Evolutionary conservation across 2,888 invertebrate species (phyloP).

Genomic region (Crioceris asparagi): DNA sequence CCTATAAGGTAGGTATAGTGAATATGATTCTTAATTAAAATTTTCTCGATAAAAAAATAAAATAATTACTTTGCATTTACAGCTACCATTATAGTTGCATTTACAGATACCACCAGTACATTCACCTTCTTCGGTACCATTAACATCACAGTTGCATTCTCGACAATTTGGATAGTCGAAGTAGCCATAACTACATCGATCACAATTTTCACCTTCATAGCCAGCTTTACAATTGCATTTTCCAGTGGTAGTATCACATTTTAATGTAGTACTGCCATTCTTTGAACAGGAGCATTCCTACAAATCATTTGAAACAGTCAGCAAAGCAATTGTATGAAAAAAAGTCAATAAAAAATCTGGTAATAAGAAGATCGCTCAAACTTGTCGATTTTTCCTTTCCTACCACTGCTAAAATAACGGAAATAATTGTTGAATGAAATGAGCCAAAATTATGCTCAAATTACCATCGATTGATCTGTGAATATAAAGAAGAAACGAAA

Average conservation of each 20-base stretch:
- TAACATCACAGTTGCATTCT: slow-evolving; percentile 70
- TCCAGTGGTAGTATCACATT: slow-evolving; percentile 56
- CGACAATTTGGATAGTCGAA: slow-evolving; percentile 83
- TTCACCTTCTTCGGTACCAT: slow-evolving; percentile 49
- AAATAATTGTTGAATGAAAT: slow-evolving; percentile 1
- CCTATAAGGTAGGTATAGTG: slow-evolving; percentile 38
- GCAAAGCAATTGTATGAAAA: too few species aligned
- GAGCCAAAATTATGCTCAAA: too few species aligned
- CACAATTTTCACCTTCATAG: slow-evolving; percentile 67
- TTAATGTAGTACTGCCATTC: slow-evolving; percentile 54
- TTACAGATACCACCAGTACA: slow-evolving; percentile 48
- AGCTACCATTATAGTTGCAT: slow-evolving; percentile 70
- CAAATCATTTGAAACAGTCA: too few species aligned
- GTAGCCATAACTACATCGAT: slow-evolving; percentile 72
- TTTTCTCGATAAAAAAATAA: slow-evolving; percentile 1
- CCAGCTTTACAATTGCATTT: slow-evolving; percentile 69
- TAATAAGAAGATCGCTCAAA: background rate
- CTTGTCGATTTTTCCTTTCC: too few species aligned
- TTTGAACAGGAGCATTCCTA: slow-evolving; percentile 63
- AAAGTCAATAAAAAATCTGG: background rate
- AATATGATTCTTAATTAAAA: background rate
- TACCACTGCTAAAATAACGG: too few species aligned
- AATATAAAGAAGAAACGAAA: too few species aligned
- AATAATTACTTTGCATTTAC: slow-evolving; percentile 70
- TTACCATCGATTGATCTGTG: too few species aligned